Conservation (phyloP, 2,888 invertebrate genomes). For the Coremacera marginata region DNA sequence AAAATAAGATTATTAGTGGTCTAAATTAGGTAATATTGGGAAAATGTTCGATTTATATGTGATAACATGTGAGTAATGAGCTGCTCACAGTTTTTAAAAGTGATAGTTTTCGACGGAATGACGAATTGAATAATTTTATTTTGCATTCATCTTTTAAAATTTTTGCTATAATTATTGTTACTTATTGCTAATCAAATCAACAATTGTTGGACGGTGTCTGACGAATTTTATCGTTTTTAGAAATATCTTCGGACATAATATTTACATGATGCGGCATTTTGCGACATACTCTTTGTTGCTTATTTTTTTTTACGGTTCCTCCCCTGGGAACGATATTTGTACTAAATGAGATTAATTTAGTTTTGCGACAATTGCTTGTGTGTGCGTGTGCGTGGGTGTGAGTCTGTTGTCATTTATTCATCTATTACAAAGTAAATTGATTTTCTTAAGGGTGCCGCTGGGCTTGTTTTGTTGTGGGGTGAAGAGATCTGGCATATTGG, state of each 20-base stretch:
- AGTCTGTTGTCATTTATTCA: neutral
- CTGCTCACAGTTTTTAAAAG: no score
- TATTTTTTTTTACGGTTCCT: neutral
- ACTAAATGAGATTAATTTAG: constrained; percentile 21
- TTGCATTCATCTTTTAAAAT: no score
- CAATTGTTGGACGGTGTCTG: neutral
- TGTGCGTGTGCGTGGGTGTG: neutral
- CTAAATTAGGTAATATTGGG: no score
- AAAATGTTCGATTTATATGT: no score
- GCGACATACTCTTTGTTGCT: neutral
- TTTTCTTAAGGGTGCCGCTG: no score
- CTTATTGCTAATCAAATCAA: neutral
- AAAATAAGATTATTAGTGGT: no score
- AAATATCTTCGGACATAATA: neutral
- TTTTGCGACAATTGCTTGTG: constrained; percentile 12
- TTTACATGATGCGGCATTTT: neutral
- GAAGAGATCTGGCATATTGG: no score
- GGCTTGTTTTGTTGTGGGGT: no score
- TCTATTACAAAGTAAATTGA: neutral
- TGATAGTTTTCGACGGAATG: no score
- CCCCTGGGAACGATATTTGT: constrained; percentile 5
- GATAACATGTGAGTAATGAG: no score
- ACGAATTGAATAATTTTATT: no score
- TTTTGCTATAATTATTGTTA: no score
- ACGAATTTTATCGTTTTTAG: neutral